Percentiles rank a stretch among this genome's conserved stretches.
phyloP scores from a whole-genome alignment of 2,113 vertebrate species.

The Crocuta crocuta region DNA sequence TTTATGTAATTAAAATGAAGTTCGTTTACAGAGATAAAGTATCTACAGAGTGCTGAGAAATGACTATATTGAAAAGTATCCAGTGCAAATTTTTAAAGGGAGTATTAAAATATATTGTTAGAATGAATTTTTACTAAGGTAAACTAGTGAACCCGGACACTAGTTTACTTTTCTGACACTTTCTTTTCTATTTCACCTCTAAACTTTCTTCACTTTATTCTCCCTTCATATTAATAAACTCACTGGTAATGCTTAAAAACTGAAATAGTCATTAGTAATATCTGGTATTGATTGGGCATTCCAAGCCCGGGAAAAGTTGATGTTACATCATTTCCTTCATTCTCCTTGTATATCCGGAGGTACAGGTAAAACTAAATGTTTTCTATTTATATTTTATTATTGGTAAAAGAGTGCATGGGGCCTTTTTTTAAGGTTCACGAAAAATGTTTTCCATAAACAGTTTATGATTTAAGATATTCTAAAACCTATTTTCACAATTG shows the following conservation, averaged over 20 bases:
- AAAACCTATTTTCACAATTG: neutral
- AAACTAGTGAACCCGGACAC: neutral
- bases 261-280: neutral
- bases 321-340: neutral
- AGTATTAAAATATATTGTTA: neutral
- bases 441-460: neutral
- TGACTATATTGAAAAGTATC: neutral
- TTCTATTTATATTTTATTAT: neutral
- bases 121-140: neutral
- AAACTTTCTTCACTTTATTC: neutral
- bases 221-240: neutral
- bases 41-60: neutral
- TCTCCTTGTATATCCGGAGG: neutral
- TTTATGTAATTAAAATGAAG: neutral
- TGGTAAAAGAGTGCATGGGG: neutral
- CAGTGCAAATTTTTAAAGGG: neutral
- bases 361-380: neutral
- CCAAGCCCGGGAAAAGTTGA: neutral
- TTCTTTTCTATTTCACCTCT: neutral
- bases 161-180: neutral
- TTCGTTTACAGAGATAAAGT: neutral
- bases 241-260: neutral
- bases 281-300: neutral
- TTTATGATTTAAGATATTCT: neutral
- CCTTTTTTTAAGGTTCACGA: neutral